These are phyloP conservation scores for Capitulum mitella DNA, from an alignment of 2,888 invertebrate genomes.

Conservation along the genomic window DNA sequence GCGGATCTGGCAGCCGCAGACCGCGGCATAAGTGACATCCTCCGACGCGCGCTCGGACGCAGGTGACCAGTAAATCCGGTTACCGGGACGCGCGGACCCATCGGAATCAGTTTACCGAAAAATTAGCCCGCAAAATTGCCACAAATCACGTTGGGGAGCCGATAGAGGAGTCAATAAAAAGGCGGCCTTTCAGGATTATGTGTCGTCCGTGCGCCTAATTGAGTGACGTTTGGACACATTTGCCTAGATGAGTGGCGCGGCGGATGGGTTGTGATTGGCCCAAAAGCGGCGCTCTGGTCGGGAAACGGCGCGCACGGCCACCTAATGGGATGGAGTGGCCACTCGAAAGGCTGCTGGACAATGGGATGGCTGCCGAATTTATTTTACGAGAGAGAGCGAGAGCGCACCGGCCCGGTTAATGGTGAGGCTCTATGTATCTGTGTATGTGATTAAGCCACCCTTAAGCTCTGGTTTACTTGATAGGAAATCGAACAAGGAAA, in stretches of 20 bases:
- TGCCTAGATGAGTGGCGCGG: constrained; percentile 14
- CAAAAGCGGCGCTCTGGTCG: not conserved
- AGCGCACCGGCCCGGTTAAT: not conserved
- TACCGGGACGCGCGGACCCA: not conserved
- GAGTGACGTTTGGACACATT: constrained; percentile 22
- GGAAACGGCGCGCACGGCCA: not conserved
- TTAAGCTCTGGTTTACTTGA: not conserved
- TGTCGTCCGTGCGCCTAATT: constrained; percentile 18
- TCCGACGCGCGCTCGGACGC: not conserved
- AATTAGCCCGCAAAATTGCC: constrained; percentile 13
- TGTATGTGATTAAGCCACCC: not conserved
- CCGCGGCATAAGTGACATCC: not conserved
- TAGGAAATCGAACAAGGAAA: not conserved
- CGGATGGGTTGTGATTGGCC: constrained; percentile 18
- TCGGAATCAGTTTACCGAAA: constrained; percentile 12
- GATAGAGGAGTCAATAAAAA: constrained; percentile 20
- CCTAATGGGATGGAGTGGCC: constrained; percentile 13
- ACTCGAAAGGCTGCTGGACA: not conserved
- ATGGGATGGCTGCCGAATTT: not conserved
- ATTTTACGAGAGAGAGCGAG: not conserved
- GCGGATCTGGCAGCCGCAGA: not conserved
- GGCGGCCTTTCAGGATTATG: not conserved
- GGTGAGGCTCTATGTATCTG: not conserved
- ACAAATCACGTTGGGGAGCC: constrained; percentile 20
- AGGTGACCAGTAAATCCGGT: constrained; percentile 5